Base-by-base conservation (phyloP, 2,888 invertebrate genomes). In the Electrophaes corylata region DNA sequence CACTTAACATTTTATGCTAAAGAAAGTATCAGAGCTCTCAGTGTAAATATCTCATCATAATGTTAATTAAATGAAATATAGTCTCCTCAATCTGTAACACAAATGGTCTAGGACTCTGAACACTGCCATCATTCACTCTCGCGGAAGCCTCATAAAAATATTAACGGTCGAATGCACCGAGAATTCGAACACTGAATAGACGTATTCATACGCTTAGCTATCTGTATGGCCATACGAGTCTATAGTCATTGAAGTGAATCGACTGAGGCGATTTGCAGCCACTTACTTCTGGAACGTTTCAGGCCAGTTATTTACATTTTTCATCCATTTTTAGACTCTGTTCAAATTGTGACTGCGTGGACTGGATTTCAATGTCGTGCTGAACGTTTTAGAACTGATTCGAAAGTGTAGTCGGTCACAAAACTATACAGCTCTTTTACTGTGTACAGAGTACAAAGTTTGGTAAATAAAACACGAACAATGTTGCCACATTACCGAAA, bases 251-350 rank as follows among this genome's bases (percentile, higher is more conserved):
- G 73, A 65, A 70, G 70, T 67, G 71, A 66, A 71, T 64, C 62
- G 70, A 66, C 64, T 70, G 73, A 78, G 79, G 68, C 82, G 78
- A 79, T 79, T 80, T 79, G 73, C 75, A 76, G 70, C 72, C 76
- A 75, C 76, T 79, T 76, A 72, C 72, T 66, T 67, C 65, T 57
- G 59, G 71, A 75, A 71, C 75, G 71, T 73, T 79, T 75, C 66
- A 62, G 67, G 64, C 67, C 49, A 57, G 71, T 66, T 64, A 67
- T 72, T 69, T 72, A 73, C 73, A 77, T 78, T 78, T 81, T 80
- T 80, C 75, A 77, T 75, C 67, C 64, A 69, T 70, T 70, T 65
- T 70, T 66, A 65, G 65, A 64, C 66, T 56, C 57, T 51, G 69
- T 65, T 65, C 62, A 72, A 73, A 67, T 64, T 57, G 68, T 64